Percentiles rank a stretch among this genome's conserved stretches.
Evolutionary conservation across 2,113 vertebrate species (phyloP).

Genomic region (Cyanoderma ruficeps): DNA sequence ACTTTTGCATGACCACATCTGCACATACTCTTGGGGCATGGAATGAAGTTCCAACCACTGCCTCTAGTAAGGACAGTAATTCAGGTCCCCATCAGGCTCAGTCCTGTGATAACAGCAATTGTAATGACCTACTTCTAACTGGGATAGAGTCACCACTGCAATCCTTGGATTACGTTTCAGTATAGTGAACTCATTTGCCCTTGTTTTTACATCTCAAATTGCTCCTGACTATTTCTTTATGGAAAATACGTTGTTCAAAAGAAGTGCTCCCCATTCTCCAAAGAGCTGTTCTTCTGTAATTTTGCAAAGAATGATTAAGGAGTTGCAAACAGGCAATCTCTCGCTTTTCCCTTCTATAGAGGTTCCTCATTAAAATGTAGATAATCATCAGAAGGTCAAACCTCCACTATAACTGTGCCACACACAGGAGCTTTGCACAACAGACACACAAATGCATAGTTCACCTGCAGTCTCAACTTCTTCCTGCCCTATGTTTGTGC

Average conservation of each 20-base stretch:
- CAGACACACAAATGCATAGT: not conserved
- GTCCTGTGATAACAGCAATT: not conserved
- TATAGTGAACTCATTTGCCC: not conserved
- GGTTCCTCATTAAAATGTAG: not conserved
- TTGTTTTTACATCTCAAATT: not conserved
- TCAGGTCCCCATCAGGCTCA: not conserved
- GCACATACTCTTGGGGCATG: fast-evolving
- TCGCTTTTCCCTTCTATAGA: not conserved
- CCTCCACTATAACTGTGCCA: not conserved
- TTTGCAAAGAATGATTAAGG: not conserved
- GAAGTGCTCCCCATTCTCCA: not conserved
- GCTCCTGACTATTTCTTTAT: not conserved
- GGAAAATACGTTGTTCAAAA: not conserved
- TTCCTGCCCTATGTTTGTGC: not conserved
- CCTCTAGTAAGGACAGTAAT: not conserved
- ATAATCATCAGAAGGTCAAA: not conserved
- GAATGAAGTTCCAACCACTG: not conserved
- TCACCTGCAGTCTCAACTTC: not conserved
- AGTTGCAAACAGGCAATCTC: not conserved
- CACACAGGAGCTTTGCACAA: not conserved
- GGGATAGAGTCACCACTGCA: not conserved
- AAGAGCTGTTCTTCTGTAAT: not conserved
- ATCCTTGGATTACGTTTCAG: not conserved
- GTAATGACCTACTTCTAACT: not conserved
- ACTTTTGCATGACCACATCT: not conserved